Conservation (phyloP, 2,113 vertebrate species). For the Silurus glanis region DNA sequence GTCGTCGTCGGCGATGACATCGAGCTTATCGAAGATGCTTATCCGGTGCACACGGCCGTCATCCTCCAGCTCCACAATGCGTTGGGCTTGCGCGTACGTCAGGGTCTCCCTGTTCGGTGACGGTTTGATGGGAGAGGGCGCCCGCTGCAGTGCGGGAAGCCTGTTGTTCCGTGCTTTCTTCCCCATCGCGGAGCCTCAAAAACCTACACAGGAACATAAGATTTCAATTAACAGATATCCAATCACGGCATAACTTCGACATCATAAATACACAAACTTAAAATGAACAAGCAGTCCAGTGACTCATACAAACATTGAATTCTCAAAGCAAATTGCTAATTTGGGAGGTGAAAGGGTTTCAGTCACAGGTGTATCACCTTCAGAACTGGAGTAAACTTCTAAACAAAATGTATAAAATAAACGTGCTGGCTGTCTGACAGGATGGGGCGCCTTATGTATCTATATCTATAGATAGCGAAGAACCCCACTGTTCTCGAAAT, state of each 20-base stretch:
- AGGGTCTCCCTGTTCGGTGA: constrained; percentile 91
- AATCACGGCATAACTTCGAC: neutral
- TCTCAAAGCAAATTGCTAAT: neutral
- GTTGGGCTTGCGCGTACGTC: constrained; percentile 95
- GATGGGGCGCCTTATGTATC: neutral
- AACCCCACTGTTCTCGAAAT: neutral
- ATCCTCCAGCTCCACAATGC: constrained; percentile 95
- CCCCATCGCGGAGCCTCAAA: constrained; percentile 80
- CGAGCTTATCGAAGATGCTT: constrained; percentile 91
- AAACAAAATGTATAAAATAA: neutral
- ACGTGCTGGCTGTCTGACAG: neutral
- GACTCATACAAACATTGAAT: neutral
- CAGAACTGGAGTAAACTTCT: neutral
- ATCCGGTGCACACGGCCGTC: constrained; percentile 91
- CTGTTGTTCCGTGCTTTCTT: constrained; percentile 92
- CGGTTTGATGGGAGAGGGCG: constrained; percentile 91
- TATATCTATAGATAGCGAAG: neutral
- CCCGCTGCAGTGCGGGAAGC: constrained; percentile 78
- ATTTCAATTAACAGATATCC: neutral
- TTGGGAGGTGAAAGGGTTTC: neutral
- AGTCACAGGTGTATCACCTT: neutral
- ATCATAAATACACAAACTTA: neutral
- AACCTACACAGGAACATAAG: constrained; percentile 29
- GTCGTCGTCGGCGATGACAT: constrained; percentile 89
- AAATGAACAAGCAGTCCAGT: neutral